Evolutionary conservation across 2,888 invertebrate species (phyloP), one percentile per base, ranked within the genome.

Genomic region (Thymelicus lineola): DNA sequence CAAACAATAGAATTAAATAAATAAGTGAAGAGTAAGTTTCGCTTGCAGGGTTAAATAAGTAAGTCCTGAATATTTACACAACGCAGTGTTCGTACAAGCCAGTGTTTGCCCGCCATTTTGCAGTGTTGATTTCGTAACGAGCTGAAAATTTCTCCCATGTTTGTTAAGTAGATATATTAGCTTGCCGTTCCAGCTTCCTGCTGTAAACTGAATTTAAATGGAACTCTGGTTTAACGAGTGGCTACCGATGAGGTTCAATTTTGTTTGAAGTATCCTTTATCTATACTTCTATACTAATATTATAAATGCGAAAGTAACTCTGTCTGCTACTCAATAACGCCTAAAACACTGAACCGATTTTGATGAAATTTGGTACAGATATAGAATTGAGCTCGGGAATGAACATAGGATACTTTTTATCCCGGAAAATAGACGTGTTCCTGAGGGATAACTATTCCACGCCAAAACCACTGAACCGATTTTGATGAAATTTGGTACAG

Each of bases 111-210:
- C 72, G 77, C 76, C 74, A 74, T 73, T 79, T 78, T 75, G 76
- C 76, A 79, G 81, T 76, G 76, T 76, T 78, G 79, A 80, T 80
- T 80, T 76, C 75, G 76, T 79, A 80, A 82, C 78, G 77, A 78
- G 74, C 75, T 76, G 75, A 71, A 78, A 79, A 79, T 79, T 74
- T 73, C 76, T 69, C 53, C 73, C 75, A 77, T 77, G 77, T 75
- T 78, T 75, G 72, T 64, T 67, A 74, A 74, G 68, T 71, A 71
- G 70, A 69, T 72, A 60, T 48, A 59, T 66, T 66, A 45, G 48
- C 15, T 58, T 48, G 3, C 17, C 7, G 55, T 64, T 10, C n/a
- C 6, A 4, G 35, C 48, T 35, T 28, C 3, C 20, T 28, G 5
- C 28, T 57, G n/a, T 57, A 36, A 57, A 57, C 35, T 57, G 35